These are phyloP conservation scores for Lates calcarifer DNA, from an alignment of 2,113 vertebrate genomes.

Conservation along the genomic window DNA sequence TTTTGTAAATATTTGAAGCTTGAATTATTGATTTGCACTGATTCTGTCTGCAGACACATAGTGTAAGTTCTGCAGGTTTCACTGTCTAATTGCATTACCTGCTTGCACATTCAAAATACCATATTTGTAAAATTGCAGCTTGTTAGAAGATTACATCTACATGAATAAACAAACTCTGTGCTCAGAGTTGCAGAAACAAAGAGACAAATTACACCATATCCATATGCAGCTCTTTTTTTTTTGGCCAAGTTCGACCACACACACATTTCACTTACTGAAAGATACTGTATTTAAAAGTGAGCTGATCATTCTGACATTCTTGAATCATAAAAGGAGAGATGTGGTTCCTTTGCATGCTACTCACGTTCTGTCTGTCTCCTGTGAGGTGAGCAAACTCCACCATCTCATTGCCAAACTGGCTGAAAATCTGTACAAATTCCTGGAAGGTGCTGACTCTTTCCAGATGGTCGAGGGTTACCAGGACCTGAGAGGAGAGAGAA, in stretches of 20 bases:
- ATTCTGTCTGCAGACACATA: constrained; percentile 16
- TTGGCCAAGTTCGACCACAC: background rate
- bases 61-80: constrained; percentile 24
- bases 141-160: constrained; percentile 31
- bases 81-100: constrained; percentile 38
- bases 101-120: constrained; percentile 27
- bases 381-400: constrained; percentile 99
- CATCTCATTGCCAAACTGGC: constrained; percentile 99
- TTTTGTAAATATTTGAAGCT: constrained; percentile 55
- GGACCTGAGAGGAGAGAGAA: constrained; percentile 86
- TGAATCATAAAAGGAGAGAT: background rate
- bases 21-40: constrained; percentile 52
- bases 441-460: constrained; percentile 98
- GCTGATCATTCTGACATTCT: background rate
- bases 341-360: constrained; percentile 66
- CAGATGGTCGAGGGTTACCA: constrained; percentile 95
- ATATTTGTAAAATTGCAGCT: constrained; percentile 36
- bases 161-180: constrained; percentile 34
- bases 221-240: background rate
- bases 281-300: background rate
- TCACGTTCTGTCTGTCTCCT: constrained; percentile 97
- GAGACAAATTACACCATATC: constrained; percentile 4
- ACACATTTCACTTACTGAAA: background rate
- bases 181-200: constrained; percentile 16
- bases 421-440: constrained; percentile 99